Evolutionary conservation across 2,888 invertebrate genomes (phyloP), one percentile per base, ranked within the genome.

Genomic region (Luffia ferchaultella): DNA sequence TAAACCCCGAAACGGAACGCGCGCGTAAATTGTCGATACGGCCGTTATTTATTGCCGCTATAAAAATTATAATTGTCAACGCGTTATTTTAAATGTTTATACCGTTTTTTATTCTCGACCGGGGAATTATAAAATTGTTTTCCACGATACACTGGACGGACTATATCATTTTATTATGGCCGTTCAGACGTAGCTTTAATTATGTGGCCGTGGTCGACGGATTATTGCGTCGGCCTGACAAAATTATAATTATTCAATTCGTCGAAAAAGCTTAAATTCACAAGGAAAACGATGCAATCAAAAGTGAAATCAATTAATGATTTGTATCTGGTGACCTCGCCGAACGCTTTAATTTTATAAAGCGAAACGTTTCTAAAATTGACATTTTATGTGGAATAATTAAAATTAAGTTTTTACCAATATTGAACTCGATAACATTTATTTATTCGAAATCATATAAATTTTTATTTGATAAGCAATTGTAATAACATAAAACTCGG

Each of bases 61-160:
- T 61, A 59, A 62, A 50, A 64, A 60, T 60, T 54, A 58, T 59
- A 58, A 60, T 62, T 62, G 60, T 62, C 60, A 59, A 53, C 54
- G 56, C 50, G 54, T 55, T 54, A 53, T 57, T 53, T 50, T 53
- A 55, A 49, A 55, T 50, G 55, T 53, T 51, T 54, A 52, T 53
- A 57, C 53, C 52, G 48, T 54, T 50, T 55, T 55, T 56, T 53
- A 54, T 53, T 48, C 43, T 43, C 47, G 18, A 42, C 17, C 46
- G 40, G 50, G 19, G 50, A 20, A 20, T 42, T 42, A 19, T 46
- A 45, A 50, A 50, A 50, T 41, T 20, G 40, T 45, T 48, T 30
- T 48, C 48, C 18, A 48, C 48, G 42, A 18, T 41, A 40, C 16
- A 2, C 7, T 30, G 5, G 12, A 30, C 5, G 30, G 30, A 12